Percentiles rank a stretch among this genome's conserved stretches.
Conservation (phyloP, 1,140 invertebrate genomes). For the Tetramorium simillimum region DNA sequence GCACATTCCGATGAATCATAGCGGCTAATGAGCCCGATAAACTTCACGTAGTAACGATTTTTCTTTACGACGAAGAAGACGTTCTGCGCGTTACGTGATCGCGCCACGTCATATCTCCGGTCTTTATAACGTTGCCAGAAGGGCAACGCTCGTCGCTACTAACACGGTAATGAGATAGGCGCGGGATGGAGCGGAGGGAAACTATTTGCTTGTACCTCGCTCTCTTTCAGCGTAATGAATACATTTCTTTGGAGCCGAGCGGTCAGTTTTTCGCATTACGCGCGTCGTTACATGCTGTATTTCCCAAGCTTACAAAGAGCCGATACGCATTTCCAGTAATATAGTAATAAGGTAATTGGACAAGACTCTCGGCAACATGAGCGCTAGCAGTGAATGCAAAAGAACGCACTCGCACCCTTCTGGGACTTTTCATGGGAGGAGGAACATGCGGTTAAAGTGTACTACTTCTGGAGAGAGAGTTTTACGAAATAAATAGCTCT, state of each 20-base stretch:
- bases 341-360: constrained; percentile 49
- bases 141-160: not conserved
- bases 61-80: constrained; percentile 47
- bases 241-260: constrained; percentile 30
- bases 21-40: constrained; percentile 54
- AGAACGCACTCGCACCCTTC: not conserved
- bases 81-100: constrained; percentile 45
- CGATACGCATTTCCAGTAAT: constrained; percentile 28
- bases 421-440: not conserved
- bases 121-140: not conserved
- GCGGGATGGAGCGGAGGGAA: not conserved
- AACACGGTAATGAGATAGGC: constrained; percentile 31
- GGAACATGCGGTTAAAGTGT: not conserved
- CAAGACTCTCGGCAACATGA: not conserved
- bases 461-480: not conserved
- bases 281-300: constrained; percentile 41
- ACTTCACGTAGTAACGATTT: constrained; percentile 34
- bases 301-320: constrained; percentile 26
- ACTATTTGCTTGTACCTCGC: constrained; percentile 26
- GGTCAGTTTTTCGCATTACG: constrained; percentile 40
- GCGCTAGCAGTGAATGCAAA: not conserved
- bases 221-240: constrained; percentile 37
- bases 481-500: not conserved
- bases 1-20: constrained; percentile 49
- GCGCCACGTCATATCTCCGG: constrained; percentile 10